phyloP scores from a whole-genome alignment of 1,140 invertebrate species.

The Drosophila bocqueti region DNA sequence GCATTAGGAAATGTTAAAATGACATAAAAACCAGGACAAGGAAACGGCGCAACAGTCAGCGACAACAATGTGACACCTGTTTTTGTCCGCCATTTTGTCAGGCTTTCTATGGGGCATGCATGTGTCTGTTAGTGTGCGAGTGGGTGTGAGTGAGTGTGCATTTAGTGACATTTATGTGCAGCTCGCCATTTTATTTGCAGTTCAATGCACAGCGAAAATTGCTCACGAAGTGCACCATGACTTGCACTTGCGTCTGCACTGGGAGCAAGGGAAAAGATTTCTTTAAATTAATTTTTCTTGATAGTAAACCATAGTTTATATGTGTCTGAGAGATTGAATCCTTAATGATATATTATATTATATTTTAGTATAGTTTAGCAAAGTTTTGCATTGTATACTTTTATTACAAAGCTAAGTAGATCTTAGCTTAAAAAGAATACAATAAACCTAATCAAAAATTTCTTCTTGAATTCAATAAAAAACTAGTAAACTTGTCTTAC shows the following conservation, averaged over 20 bases:
- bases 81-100: constrained; percentile 62
- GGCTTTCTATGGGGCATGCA: constrained; percentile 3
- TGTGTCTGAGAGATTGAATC: not conserved
- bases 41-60: constrained; percentile 64
- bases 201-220: constrained; percentile 79
- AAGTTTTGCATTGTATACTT: too few species aligned
- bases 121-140: constrained; percentile 15
- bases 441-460: not conserved
- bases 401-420: too few species aligned
- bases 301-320: not conserved
- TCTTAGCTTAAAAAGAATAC: too few species aligned
- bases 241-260: constrained; percentile 62
- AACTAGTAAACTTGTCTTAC: not conserved
- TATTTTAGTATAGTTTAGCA: too few species aligned
- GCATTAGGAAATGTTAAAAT: constrained; percentile 82
- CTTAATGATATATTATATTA: not conserved
- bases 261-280: not conserved
- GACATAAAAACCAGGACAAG: constrained; percentile 66
- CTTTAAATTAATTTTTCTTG: too few species aligned
- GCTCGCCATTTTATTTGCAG: constrained; percentile 74
- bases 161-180: constrained; percentile 80
- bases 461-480: not conserved
- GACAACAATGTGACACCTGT: constrained; percentile 81
- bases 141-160: constrained; percentile 58
- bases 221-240: constrained; percentile 75